phyloP scores from a whole-genome alignment of 2,888 invertebrate species.

The Muscina levida region DNA sequence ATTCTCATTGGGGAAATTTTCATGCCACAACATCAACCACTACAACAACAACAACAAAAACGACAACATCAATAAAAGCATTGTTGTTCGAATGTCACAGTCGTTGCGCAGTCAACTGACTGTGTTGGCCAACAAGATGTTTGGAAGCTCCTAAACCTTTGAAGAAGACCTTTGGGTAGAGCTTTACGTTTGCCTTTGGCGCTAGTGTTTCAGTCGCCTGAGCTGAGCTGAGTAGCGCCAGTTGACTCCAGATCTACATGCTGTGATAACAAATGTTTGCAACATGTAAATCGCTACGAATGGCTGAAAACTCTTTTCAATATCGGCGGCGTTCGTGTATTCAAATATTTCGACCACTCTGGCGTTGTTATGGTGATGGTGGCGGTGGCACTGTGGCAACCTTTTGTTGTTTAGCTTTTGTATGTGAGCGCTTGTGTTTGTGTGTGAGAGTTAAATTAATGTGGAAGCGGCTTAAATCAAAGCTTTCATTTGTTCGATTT shows the following conservation, averaged over 20 bases:
- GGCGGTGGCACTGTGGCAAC: constrained; percentile 35
- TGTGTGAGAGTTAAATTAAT: constrained; percentile 73
- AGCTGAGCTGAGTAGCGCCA: neutral
- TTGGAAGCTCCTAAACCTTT: too few relatives aligned
- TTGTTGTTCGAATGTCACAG: constrained; percentile 62
- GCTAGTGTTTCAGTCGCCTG: neutral
- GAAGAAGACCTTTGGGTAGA: constrained; percentile 20
- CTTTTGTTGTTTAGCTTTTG: neutral
- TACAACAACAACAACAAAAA: constrained; percentile 50
- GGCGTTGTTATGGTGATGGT: constrained; percentile 36
- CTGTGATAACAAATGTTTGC: constrained; percentile 72
- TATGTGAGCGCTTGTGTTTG: constrained; percentile 60
- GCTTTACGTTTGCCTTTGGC: too few relatives aligned
- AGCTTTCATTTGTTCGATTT: constrained; percentile 65
- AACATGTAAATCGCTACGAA: constrained; percentile 63
- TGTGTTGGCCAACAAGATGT: constrained; percentile 6
- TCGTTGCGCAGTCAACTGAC: constrained; percentile 39
- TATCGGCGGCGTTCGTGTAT: neutral
- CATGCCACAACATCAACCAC: constrained; percentile 69
- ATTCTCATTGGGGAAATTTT: constrained; percentile 73
- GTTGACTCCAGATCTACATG: constrained; percentile 70
- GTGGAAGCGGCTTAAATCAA: constrained; percentile 76
- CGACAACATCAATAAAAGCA: constrained; percentile 37
- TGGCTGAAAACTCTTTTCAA: constrained; percentile 20
- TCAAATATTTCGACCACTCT: constrained; percentile 36